These are phyloP conservation scores for Gracilinanus agilis DNA, from an alignment of 2,113 vertebrate genomes.

Conservation along the genomic window DNA sequence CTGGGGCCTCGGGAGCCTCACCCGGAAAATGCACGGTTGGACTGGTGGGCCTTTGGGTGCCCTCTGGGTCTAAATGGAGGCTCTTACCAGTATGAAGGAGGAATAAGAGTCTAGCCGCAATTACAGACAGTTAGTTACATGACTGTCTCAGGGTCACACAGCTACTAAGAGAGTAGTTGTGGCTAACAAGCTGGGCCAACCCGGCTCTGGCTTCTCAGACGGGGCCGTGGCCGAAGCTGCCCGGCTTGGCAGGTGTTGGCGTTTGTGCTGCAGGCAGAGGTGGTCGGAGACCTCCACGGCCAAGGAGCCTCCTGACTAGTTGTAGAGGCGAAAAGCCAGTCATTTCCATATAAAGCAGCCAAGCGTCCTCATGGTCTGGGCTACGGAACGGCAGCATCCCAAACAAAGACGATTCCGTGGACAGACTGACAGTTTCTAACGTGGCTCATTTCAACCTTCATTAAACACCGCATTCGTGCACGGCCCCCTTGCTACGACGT, in stretches of 20 bases:
- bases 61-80: not conserved
- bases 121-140: not conserved
- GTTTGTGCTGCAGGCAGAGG: not conserved
- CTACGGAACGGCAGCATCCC: not conserved
- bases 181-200: not conserved
- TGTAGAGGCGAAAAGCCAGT: too few relatives aligned
- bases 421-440: not conserved
- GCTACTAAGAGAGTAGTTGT: not conserved
- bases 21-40: not conserved
- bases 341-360: not conserved
- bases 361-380: not conserved
- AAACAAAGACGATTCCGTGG: not conserved
- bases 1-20: too few relatives aligned
- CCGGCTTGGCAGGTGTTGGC: not conserved
- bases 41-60: not conserved
- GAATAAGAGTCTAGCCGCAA: conserved; percentile 11
- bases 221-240: not conserved
- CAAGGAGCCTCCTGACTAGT: not conserved
- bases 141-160: not conserved
- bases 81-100: not conserved
- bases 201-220: not conserved
- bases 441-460: not conserved
- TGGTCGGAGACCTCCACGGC: not conserved
- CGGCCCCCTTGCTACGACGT: not conserved
- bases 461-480: not conserved